These are phyloP conservation scores for Caenorhabditis drosophilae DNA, from an alignment of 2,888 invertebrate genomes.

Conservation along the genomic window DNA sequence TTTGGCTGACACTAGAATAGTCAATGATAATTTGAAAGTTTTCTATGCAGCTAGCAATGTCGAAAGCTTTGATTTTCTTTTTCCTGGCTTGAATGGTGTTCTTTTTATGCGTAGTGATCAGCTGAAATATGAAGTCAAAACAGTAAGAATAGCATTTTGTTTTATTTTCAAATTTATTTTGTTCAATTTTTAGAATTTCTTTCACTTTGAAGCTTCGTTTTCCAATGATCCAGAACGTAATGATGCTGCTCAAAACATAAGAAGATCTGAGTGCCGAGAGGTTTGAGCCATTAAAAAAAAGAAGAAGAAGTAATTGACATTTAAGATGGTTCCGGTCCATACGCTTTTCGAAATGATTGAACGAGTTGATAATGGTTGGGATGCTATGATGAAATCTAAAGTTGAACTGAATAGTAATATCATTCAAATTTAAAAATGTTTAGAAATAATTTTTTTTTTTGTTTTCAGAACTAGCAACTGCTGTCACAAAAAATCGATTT, in stretches of 20 bases:
- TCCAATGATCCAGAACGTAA: not conserved
- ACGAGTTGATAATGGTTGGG: conserved; percentile 26
- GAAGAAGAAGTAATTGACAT: not conserved
- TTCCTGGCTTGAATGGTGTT: conserved; percentile 34
- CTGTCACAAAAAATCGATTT: conserved; percentile 4
- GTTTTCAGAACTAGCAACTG: conserved; percentile 13
- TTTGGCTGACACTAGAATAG: no score
- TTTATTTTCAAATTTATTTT: not conserved
- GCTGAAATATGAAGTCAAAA: conserved; percentile 9
- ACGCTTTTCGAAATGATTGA: conserved; percentile 17
- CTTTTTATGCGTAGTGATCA: conserved; percentile 12
- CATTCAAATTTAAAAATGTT: no score
- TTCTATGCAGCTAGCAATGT: conserved; percentile 5
- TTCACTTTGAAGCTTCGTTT: conserved; percentile 1
- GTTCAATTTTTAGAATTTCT: not conserved
- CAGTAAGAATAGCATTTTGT: conserved; percentile 3
- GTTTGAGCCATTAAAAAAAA: not conserved
- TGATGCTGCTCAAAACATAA: conserved; percentile 1
- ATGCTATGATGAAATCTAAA: conserved; percentile 8
- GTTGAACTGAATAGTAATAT: no score
- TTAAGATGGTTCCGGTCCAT: conserved; percentile 32
- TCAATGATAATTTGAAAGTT: not conserved
- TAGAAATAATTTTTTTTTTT: no score
- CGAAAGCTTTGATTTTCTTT: conserved; percentile 20
- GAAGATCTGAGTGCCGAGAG: conserved; percentile 22